These are phyloP conservation scores for Pachyseris speciosa DNA, from an alignment of 64 coral and sea anemone genomes.

Conservation along the genomic window DNA sequence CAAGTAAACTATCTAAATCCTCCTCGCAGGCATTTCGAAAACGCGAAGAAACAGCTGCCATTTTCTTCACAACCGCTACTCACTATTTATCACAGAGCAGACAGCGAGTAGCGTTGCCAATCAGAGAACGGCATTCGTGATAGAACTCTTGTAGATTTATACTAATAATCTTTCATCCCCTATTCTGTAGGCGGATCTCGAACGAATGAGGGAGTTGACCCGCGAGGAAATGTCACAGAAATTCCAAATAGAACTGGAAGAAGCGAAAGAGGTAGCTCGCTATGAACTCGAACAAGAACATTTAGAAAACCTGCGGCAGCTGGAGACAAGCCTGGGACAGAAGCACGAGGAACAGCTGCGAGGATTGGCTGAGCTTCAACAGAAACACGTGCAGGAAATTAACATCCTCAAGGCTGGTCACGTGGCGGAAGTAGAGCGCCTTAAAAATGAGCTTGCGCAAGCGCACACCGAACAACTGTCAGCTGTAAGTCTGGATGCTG, in stretches of 20 bases:
- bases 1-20: too few relatives aligned
- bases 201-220: slow-evolving; percentile 54
- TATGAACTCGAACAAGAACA: slow-evolving; percentile 96
- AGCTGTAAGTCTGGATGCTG: slow-evolving; percentile 46
- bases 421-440: slow-evolving; percentile 25
- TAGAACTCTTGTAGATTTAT: too few relatives aligned
- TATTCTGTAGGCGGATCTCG: slow-evolving; percentile 65
- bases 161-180: too few relatives aligned
- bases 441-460: slow-evolving; percentile 12
- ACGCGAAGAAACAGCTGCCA: too few relatives aligned
- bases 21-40: too few relatives aligned
- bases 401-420: slow-evolving; percentile 50
- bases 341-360: slow-evolving; percentile 86
- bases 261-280: slow-evolving; percentile 91
- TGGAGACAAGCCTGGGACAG: slow-evolving; percentile 75
- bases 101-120: too few relatives aligned
- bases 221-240: slow-evolving; percentile 73
- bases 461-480: slow-evolving; percentile 52
- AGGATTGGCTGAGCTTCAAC: slow-evolving; percentile 74
- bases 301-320: slow-evolving; percentile 86
- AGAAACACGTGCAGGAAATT: slow-evolving; percentile 83
- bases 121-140: too few relatives aligned
- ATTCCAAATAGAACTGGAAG: slow-evolving; percentile 83
- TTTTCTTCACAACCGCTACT: too few relatives aligned
- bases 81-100: too few relatives aligned